Conservation (phyloP, 2,113 vertebrate genomes). For the Chaetodon trifascialis region DNA sequence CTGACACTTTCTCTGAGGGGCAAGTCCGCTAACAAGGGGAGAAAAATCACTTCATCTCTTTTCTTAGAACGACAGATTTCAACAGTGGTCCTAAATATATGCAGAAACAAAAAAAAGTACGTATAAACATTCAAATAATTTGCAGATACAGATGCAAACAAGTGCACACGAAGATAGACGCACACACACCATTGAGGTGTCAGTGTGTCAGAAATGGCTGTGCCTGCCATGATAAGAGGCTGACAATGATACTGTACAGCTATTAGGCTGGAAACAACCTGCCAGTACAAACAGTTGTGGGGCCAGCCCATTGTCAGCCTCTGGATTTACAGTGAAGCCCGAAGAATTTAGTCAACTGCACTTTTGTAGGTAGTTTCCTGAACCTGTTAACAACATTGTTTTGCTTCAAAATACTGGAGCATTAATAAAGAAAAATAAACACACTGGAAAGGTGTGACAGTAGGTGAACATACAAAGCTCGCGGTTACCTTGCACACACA, state of each 20-base stretch:
- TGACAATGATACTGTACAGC: slow-evolving; percentile 93
- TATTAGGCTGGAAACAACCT: slow-evolving; percentile 94
- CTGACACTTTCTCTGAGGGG: slow-evolving; percentile 38
- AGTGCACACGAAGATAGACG: background rate
- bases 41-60: background rate
- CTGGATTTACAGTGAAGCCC: slow-evolving; percentile 89
- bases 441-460: slow-evolving; percentile 72
- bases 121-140: slow-evolving; percentile 16
- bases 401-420: slow-evolving; percentile 62
- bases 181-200: slow-evolving; percentile 81
- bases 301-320: slow-evolving; percentile 90
- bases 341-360: slow-evolving; percentile 68
- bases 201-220: slow-evolving; percentile 92
- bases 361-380: slow-evolving; percentile 76
- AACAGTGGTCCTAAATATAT: background rate
- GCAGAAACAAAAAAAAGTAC: background rate
- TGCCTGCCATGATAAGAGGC: slow-evolving; percentile 93
- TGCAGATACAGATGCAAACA: slow-evolving; percentile 31
- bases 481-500: slow-evolving; percentile 38
- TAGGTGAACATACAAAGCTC: slow-evolving; percentile 62
- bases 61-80: slow-evolving; percentile 28
- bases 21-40: slow-evolving; percentile 40
- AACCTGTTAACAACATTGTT: slow-evolving; percentile 68
- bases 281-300: slow-evolving; percentile 90
- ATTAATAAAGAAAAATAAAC: slow-evolving; percentile 78